phyloP scores from a whole-genome alignment of 2,797 vertebrate species.

The Eupleurogrammus muticus region DNA sequence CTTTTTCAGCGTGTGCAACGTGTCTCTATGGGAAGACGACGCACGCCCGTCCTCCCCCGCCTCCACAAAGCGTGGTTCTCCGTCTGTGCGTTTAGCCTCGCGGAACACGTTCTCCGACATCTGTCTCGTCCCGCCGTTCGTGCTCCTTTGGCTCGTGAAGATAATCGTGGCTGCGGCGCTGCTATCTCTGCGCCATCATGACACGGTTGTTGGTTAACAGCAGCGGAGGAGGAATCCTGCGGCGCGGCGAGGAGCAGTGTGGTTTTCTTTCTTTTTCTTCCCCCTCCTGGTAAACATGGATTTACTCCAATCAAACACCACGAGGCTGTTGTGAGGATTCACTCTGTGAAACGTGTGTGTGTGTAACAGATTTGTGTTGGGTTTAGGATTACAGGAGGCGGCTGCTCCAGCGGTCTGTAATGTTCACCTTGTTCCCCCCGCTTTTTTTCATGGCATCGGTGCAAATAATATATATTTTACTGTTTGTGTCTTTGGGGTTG shows the following conservation, averaged over 20 bases:
- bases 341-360: conserved; percentile 3
- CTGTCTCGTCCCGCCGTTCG: conserved; percentile 15
- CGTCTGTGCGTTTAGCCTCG: not conserved
- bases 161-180: conserved; percentile 8
- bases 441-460: conserved; percentile 27
- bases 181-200: conserved; percentile 8
- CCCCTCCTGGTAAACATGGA: not conserved
- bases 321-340: conserved; percentile 8
- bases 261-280: conserved; percentile 1
- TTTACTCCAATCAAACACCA: not conserved
- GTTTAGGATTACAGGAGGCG: conserved; percentile 39
- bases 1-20: no score
- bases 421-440: conserved; percentile 28
- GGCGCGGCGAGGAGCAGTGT: not conserved
- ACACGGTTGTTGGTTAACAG: conserved; percentile 6
- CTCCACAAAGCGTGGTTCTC: not conserved
- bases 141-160: conserved; percentile 17
- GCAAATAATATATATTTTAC: conserved; percentile 43
- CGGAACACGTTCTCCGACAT: not conserved
- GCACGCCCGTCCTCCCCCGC: not conserved
- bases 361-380: conserved; percentile 9
- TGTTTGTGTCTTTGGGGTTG: not conserved
- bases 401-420: conserved; percentile 11
- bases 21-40: not conserved
- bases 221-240: conserved; percentile 9